Evolutionary conservation across 2,797 vertebrate species (phyloP), one percentile per base, ranked within the genome.

Genomic region (Rallus crepitans): DNA sequence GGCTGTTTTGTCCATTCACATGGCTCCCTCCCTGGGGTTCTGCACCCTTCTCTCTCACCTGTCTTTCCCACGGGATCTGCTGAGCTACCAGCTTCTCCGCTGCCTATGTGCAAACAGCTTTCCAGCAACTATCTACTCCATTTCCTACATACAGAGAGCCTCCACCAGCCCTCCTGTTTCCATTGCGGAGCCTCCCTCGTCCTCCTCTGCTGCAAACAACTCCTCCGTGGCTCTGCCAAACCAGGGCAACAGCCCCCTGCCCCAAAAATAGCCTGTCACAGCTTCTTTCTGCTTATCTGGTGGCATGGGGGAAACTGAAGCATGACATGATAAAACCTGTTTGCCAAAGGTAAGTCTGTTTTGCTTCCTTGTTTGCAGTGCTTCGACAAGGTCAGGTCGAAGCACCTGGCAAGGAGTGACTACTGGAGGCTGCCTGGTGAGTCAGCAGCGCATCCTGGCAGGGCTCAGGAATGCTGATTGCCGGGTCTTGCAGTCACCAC

Each of bases 381-480:
- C 75, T 75, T 71, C 57, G 83, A 92, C 93, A 89, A 96, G 96
- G 96, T 96, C 95, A 94, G 93, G 81, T 68, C 37, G 35, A 91
- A 85, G 78, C 55, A 94, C 60, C 94, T 90, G 90, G 91, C 91
- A 93, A 89, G 68, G 57, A 89, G 50, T 93, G 91, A 94, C 77
- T 94, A 94, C 64, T 70, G 77, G 92, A 95, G 90, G 96, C 80
- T 20, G 27, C 85, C 7, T 6, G 3, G 7, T 96, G 96, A 97
- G 96, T 97, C 96, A 96, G 91, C 94, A 94, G 73, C 1, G 0
- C 88, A 75, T 82, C 40, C 82, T 82, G 60, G 86, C 89, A 94
- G 90, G 57, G 84, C 71, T 92, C 78, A 87, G 88, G 90, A 96
- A 90, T 94, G 94, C 93, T 82, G 93, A 90, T 77, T 50, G 64